Evolutionary conservation across 1,140 invertebrate species (phyloP).

Genomic region (Bombus fervidus): DNA sequence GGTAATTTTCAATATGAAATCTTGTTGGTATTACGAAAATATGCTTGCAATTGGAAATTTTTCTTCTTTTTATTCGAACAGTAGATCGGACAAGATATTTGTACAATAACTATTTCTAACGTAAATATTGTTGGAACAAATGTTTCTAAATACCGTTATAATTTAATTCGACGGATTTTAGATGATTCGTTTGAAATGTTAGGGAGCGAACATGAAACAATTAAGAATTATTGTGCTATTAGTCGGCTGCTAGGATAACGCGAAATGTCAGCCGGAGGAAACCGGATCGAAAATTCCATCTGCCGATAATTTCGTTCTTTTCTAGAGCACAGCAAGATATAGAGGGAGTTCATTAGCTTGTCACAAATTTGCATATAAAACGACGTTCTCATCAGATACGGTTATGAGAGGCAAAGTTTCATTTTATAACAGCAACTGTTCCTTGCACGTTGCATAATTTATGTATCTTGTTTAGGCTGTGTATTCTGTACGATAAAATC

Average conservation of each 20-base stretch:
- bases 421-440: conserved; percentile 59
- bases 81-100: too few relatives aligned
- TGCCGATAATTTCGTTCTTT: conserved; percentile 26
- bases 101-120: too few relatives aligned
- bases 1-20: too few relatives aligned
- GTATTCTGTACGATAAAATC: conserved; percentile 29
- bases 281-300: conserved; percentile 10
- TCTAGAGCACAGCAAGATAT: neutral
- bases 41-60: neutral
- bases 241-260: neutral
- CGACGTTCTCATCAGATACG: conserved; percentile 55
- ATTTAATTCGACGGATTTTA: neutral
- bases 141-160: neutral
- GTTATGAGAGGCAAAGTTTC: conserved; percentile 55
- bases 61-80: neutral
- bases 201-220: neutral
- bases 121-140: neutral
- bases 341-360: conserved; percentile 59
- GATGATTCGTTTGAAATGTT: neutral
- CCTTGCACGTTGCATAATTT: conserved; percentile 50
- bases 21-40: neutral
- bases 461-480: conserved; percentile 53
- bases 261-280: neutral
- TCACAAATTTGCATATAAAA: conserved; percentile 64
- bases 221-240: neutral